A percentile compares a stretch with the other conserved stretches of the same genome.
Conservation (phyloP, 2,113 vertebrate species). For the Brachypteracias leptosomus region DNA sequence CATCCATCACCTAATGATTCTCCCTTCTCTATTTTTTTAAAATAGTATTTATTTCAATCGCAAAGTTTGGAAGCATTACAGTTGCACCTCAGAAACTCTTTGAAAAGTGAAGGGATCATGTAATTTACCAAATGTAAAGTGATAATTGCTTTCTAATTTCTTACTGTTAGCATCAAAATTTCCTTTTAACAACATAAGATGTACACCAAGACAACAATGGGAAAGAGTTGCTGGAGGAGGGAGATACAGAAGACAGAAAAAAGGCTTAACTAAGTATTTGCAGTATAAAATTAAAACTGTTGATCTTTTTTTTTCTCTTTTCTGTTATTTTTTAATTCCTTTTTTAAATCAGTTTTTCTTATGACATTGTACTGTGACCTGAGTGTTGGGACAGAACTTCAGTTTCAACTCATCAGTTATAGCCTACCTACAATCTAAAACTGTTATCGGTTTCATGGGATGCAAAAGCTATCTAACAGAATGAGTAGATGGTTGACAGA, state of each 20-base stretch:
- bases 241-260: neutral
- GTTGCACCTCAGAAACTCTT: neutral
- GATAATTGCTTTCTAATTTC: neutral
- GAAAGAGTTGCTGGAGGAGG: neutral
- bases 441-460: neutral
- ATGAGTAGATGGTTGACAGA: neutral
- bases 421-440: neutral
- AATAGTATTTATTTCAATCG: neutral
- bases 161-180: neutral
- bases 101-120: neutral
- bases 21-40: neutral
- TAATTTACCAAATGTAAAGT: neutral
- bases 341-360: neutral
- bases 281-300: neutral
- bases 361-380: neutral
- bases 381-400: neutral
- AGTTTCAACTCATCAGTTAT: neutral
- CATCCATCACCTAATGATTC: neutral
- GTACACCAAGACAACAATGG: rapidly evolving
- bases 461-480: neutral
- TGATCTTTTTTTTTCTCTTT: neutral
- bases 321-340: neutral
- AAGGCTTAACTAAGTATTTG: neutral
- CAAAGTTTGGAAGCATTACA: neutral
- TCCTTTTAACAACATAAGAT: neutral